These are phyloP conservation scores for Chamaetylas fuelleborni DNA, from an alignment of 2,113 vertebrate species.

Conservation along the genomic window DNA sequence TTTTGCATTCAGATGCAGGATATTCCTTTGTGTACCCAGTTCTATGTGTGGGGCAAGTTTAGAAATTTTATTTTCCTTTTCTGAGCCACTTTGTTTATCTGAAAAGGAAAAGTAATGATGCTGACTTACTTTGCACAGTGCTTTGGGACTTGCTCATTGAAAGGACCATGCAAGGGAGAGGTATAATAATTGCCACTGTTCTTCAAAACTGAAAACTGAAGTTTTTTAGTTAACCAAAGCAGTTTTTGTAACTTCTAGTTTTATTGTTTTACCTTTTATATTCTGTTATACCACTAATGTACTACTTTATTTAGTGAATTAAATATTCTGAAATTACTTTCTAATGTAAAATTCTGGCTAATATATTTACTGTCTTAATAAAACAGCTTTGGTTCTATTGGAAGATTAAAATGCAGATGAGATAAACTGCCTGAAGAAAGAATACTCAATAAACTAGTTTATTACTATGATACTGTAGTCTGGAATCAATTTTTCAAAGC, in stretches of 20 bases:
- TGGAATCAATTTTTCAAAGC: not conserved
- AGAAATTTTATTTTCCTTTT: not conserved
- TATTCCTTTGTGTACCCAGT: accelerated
- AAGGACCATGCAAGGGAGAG: not conserved
- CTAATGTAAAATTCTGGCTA: not conserved
- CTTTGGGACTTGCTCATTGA: not conserved
- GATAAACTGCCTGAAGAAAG: not conserved
- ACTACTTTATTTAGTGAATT: not conserved
- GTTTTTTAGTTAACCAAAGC: not conserved
- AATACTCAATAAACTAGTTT: not conserved
- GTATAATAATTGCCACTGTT: not conserved
- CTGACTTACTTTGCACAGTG: not conserved
- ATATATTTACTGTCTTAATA: not conserved
- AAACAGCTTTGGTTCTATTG: not conserved
- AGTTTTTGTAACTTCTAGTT: not conserved
- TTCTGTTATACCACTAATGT: not conserved
- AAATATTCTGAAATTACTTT: not conserved
- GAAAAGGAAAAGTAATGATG: not conserved
- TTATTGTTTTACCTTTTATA: not conserved
- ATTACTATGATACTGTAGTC: not conserved
- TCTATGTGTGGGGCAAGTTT: not conserved
- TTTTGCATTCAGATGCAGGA: not conserved
- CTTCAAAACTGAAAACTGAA: not conserved
- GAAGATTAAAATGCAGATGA: slow-evolving; percentile 47
- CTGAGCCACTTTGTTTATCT: not conserved